phyloP scores from a whole-genome alignment of 1,140 invertebrate species.

The Bilobella aurantiaca region DNA sequence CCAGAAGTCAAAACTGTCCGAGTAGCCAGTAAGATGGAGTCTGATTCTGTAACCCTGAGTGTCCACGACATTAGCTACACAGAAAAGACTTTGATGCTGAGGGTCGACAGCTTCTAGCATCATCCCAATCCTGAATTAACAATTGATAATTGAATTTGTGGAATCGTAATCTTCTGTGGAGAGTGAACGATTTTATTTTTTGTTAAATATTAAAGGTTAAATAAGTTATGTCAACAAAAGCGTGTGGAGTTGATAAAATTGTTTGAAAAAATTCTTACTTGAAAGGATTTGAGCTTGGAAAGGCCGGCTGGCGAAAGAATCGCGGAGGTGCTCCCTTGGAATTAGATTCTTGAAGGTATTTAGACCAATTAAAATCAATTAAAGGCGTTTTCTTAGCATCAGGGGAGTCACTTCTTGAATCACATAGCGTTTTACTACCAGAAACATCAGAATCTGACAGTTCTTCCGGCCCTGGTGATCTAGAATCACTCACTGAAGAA shows the following conservation, averaged over 20 bases:
- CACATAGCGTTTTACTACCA: not conserved
- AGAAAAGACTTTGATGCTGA: constrained; percentile 74
- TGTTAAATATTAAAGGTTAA: too few species aligned
- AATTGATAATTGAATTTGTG: constrained; percentile 39
- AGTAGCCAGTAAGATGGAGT: constrained; percentile 85
- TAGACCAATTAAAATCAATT: constrained; percentile 61
- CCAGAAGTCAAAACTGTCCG: constrained; percentile 87
- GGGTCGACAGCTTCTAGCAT: constrained; percentile 90
- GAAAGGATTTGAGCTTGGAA: constrained; percentile 49
- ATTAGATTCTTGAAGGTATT: constrained; percentile 58
- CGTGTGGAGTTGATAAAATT: too few species aligned
- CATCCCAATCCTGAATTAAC: constrained; percentile 65
- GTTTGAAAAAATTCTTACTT: too few species aligned
- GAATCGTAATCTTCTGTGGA: constrained; percentile 11
- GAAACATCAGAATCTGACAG: not conserved
- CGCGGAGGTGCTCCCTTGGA: constrained; percentile 62
- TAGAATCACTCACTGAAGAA: not conserved
- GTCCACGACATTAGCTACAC: constrained; percentile 75
- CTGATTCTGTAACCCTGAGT: constrained; percentile 68
- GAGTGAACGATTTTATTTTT: constrained; percentile 39
- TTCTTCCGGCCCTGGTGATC: not conserved
- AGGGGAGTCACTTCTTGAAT: too few species aligned
- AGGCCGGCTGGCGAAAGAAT: constrained; percentile 61
- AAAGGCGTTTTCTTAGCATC: not conserved
- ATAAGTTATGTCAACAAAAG: too few species aligned